phyloP scores from a whole-genome alignment of 2,888 invertebrate species.

The Leptopterna dolabrata region DNA sequence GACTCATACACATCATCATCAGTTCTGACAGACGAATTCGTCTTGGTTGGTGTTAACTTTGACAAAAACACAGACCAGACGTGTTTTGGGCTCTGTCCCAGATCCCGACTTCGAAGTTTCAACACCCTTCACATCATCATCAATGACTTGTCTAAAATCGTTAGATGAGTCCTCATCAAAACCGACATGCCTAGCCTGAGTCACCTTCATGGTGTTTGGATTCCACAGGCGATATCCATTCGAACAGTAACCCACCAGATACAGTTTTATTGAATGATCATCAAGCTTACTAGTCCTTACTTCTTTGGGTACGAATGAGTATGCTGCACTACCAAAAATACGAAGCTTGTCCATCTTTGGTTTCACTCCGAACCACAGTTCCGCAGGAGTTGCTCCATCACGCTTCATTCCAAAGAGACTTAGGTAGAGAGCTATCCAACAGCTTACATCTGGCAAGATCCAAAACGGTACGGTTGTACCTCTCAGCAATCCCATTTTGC shows the following conservation, averaged over 20 bases:
- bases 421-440: neutral
- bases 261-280: neutral
- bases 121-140: too few species aligned
- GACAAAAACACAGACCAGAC: too few species aligned
- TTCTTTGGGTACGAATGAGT: neutral
- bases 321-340: neutral
- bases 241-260: neutral
- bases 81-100: too few species aligned
- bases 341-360: neutral
- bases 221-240: neutral
- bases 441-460: neutral
- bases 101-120: too few species aligned
- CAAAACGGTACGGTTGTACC: neutral
- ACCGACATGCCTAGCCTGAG: neutral
- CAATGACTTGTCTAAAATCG: too few species aligned
- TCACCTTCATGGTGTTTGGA: neutral
- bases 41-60: too few species aligned
- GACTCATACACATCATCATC: too few species aligned
- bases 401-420: neutral
- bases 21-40: too few species aligned
- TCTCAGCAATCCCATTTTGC: neutral
- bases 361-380: neutral
- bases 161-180: neutral
- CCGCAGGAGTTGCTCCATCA: neutral
- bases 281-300: neutral